A percentile compares a stretch with the other conserved stretches of the same genome.
These are phyloP conservation scores for Pungitius pungitius DNA, from an alignment of 2,113 vertebrate genomes.

Conservation along the genomic window DNA sequence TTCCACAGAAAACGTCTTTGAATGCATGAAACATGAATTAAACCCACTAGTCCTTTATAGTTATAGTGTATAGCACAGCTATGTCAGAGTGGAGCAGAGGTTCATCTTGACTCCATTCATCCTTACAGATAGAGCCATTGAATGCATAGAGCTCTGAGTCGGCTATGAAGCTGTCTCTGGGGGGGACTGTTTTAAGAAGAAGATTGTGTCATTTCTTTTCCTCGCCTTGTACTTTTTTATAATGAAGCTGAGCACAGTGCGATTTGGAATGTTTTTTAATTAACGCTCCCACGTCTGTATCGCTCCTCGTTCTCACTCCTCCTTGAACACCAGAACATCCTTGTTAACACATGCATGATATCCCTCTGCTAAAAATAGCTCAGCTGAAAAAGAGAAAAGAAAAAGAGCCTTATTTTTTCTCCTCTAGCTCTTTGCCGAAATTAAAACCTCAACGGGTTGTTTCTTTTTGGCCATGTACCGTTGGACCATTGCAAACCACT, in stretches of 20 bases:
- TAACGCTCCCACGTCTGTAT: background rate
- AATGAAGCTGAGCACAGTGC: background rate
- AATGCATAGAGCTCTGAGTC: background rate
- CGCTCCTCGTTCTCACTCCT: background rate
- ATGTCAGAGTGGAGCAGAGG: background rate
- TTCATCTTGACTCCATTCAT: background rate
- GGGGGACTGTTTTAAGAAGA: background rate
- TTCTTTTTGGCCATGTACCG: background rate
- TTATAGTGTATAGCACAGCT: background rate
- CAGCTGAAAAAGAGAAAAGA: background rate
- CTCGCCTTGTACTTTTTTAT: background rate
- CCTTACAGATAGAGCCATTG: background rate
- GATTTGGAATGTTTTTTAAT: slow-evolving; percentile 11
- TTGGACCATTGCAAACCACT: slow-evolving; percentile 1
- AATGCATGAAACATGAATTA: background rate
- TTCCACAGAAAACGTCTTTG: background rate
- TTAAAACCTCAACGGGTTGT: background rate
- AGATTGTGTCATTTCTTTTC: background rate
- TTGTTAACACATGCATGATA: slow-evolving; percentile 37
- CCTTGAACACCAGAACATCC: slow-evolving; percentile 14
- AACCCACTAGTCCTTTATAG: background rate
- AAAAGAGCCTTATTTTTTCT: background rate
- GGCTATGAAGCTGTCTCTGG: background rate
- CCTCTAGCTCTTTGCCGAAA: background rate
- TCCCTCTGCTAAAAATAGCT: slow-evolving; percentile 24